Percentiles rank a stretch among this genome's conserved stretches.
phyloP scores from a whole-genome alignment of 2,113 vertebrate species.

The Chascanopsetta lugubris region DNA sequence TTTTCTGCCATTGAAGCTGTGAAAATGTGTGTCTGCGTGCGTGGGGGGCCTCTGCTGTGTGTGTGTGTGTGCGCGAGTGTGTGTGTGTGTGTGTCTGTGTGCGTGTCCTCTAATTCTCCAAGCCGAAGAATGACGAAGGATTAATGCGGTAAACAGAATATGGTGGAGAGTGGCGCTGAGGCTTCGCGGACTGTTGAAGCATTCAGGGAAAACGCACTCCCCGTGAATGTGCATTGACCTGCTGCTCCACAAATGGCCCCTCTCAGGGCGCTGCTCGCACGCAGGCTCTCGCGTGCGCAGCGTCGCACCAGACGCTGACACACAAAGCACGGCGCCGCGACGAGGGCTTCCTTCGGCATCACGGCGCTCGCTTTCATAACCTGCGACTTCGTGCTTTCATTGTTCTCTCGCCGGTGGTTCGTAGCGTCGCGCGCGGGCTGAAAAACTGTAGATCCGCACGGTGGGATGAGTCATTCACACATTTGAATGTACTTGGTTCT shows the following conservation, averaged over 20 bases:
- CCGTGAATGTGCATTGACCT: conserved; percentile 80
- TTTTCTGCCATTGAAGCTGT: conserved; percentile 86
- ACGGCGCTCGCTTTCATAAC: conserved; percentile 16
- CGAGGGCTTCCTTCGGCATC: conserved; percentile 34
- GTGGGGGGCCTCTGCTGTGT: conserved; percentile 33
- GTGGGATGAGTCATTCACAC: too few species aligned
- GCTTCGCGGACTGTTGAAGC: conserved; percentile 67
- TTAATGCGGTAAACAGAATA: conserved; percentile 78
- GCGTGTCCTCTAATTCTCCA: conserved; percentile 55
- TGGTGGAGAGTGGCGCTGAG: conserved; percentile 69
- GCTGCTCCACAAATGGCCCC: conserved; percentile 70
- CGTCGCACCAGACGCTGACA: conserved; percentile 57
- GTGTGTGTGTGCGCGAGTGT: conserved; percentile 25
- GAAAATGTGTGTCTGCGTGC: conserved; percentile 70
- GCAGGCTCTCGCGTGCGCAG: conserved; percentile 55
- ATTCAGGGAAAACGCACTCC: conserved; percentile 74
- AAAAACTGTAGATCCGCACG: too few species aligned
- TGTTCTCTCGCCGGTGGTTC: too few species aligned
- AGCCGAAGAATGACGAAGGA: conserved; percentile 75
- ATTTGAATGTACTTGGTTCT: too few species aligned
- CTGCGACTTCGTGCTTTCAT: background rate
- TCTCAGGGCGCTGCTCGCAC: conserved; percentile 53
- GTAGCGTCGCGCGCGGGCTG: too few species aligned
- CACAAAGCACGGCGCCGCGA: conserved; percentile 18
- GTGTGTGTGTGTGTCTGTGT: conserved; percentile 9